phyloP scores from a whole-genome alignment of 2,797 vertebrate genomes.

The Myiothlypis chrysogaster region DNA sequence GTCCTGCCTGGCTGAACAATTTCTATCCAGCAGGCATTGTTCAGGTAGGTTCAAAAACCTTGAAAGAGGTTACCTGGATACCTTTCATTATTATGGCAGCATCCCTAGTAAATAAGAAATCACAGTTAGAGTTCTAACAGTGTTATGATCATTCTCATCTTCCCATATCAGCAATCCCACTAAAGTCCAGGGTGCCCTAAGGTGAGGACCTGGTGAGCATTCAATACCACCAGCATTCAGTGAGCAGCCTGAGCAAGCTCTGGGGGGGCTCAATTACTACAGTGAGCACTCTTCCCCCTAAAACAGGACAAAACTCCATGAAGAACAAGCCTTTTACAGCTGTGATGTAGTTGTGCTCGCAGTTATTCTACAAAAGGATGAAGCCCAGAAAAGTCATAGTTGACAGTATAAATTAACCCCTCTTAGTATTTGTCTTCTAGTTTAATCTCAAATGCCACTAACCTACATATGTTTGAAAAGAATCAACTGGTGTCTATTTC shows the following conservation, averaged over 20 bases:
- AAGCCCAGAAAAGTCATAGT: not conserved
- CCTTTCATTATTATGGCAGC: not conserved
- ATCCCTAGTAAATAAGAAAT: not conserved
- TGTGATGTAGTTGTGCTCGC: not conserved
- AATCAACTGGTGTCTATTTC: constrained; percentile 29
- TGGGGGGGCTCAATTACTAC: not conserved
- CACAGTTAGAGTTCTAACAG: not conserved
- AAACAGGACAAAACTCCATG: not conserved
- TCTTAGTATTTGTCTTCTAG: constrained; percentile 45
- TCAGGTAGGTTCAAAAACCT: not conserved
- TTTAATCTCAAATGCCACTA: constrained; percentile 35
- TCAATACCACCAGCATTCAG: not conserved
- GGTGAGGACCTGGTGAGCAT: not conserved
- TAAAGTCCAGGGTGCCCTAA: not conserved
- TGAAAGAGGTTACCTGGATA: not conserved
- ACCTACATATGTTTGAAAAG: constrained; percentile 35
- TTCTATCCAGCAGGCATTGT: not conserved
- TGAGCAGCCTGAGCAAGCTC: not conserved
- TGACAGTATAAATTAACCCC: constrained; percentile 37
- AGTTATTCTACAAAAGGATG: not conserved
- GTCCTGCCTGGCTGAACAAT: not conserved
- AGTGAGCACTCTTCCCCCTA: not conserved
- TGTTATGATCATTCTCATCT: not conserved
- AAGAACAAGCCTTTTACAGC: not conserved
- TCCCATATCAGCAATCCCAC: not conserved